phyloP scores from a whole-genome alignment of 2,888 invertebrate genomes.

The Caenorhabditis drosophilae region DNA sequence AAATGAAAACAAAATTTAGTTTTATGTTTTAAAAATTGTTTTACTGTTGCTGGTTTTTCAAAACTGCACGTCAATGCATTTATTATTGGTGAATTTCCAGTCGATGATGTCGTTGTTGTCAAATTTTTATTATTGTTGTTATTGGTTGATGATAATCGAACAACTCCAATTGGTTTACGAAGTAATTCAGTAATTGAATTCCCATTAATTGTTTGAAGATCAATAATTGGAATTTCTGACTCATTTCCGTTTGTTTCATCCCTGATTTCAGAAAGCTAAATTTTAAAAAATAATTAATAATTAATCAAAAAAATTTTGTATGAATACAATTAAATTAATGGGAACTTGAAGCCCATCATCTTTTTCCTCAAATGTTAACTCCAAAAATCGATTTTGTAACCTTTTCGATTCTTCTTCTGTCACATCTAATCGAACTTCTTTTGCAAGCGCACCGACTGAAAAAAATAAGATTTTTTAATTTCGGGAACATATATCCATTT shows the following conservation, averaged over 20 bases:
- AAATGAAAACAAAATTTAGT: no score
- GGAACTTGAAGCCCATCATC: conserved; percentile 13
- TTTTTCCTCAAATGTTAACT: conserved; percentile 24
- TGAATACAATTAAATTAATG: conserved; percentile 10
- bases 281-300: not conserved
- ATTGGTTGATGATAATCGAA: conserved; percentile 12
- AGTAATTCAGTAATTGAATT: conserved; percentile 19
- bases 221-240: conserved; percentile 11
- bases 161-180: conserved; percentile 24
- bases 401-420: conserved; percentile 14
- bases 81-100: not conserved
- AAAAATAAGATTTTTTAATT: conserved; percentile 1
- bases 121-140: not conserved
- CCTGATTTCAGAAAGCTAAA: conserved; percentile 20
- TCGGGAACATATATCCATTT: not conserved
- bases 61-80: conserved; percentile 8
- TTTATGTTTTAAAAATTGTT: not conserved
- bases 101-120: not conserved
- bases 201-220: conserved; percentile 15
- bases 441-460: conserved; percentile 34
- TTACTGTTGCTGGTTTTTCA: conserved; percentile 29
- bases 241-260: conserved; percentile 8
- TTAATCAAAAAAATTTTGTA: not conserved
- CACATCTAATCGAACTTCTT: conserved; percentile 25
- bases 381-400: conserved; percentile 20